Evolutionary conservation across 1,140 invertebrate species (phyloP), one percentile per base, ranked within the genome.

Genomic region (Glossosoma conforme): DNA sequence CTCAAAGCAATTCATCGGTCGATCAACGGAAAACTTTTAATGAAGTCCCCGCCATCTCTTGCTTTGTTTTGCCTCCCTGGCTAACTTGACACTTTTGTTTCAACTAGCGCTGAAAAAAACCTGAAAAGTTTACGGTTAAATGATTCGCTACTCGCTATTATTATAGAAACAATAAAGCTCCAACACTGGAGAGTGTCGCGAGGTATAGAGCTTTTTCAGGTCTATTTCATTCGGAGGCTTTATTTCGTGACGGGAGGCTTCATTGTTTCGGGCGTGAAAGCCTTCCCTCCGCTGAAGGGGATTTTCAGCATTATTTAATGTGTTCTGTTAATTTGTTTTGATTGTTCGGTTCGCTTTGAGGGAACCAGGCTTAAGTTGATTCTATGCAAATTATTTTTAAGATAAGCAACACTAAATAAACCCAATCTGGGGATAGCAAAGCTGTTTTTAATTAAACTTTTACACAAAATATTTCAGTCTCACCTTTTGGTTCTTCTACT

Each of bases 91-190:
- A n/a, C n/a, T n/a, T n/a, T n/a, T n/a, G 8, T 30, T 30, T 30
- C 25, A 14, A 14, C 6, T 13, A 21, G n/a, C 33, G 17, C 33
- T n/a, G 22, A 51, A 56, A 56, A 56, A 41, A 45, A n/a, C n/a
- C n/a, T n/a, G n/a, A 50, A 46, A 50, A 56, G 32, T 56, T 56
- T 54, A 54, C 49, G 22, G 52, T 46, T 56, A 56, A n/a, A 56
- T 51, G 47, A 47, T 41, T 21, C 47, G 28, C 53, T 36, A 45
- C 47, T 46, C 51, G 53, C 51, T 56, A 45, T n/a, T n/a, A n/a
- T n/a, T n/a, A n/a, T 56, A 45, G 35, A 50, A 50, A 56, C 53
- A 56, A 56, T 45, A 36, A 41, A 35, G 24, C 22, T 20, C 11
- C 10, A 50, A 50, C 53, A 41, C 45, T 44, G 21, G 46, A 43